Evolutionary conservation across 1,140 invertebrate species (phyloP), one percentile per base, ranked within the genome.

Genomic region (Cheumatopsyche charites): DNA sequence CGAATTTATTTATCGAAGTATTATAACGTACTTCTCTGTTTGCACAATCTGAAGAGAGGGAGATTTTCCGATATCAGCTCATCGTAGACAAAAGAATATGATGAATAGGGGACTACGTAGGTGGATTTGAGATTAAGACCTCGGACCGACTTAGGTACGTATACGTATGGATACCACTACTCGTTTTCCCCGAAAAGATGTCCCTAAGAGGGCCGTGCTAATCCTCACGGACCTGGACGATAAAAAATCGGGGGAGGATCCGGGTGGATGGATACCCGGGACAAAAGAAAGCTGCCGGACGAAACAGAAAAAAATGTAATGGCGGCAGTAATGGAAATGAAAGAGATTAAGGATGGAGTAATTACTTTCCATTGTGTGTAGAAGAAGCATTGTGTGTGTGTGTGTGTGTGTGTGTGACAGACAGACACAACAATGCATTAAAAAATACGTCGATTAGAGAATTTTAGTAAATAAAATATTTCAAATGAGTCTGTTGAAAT

Each of bases 291-390:
- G 45, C 52, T 61, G 71, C 63, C 19, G 72, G 63, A 63, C 47
- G 66, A 69, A 65, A 73, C 61, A 69, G 66, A 71, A 71, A 76
- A 73, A 73, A 68, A 68, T 62, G 41, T 76, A 71, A 76, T 67
- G 75, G 70, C 55, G 66, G 61, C 61, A 61, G 72, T 76, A 76
- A 73, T 76, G 75, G 75, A 73, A 76, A 76, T 76, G 75, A 76
- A 76, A 76, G 75, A 72, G 75, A 76, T 76, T 76, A 76, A 72
- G 72, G 75, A 76, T 66, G 72, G 72, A 76, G 75, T 76, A 76
- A 76, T 76, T 76, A 76, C 75, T 76, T 68, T 76, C 75, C 71
- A 73, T 76, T 76, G 75, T 76, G 67, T 29, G 52, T 13, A 70
- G 13, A 49, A 26, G 61, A 67, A 68, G 42, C 61, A 61, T 73